phyloP scores from a whole-genome alignment of 2,888 invertebrate species.

The Campopleginae sp. region DNA sequence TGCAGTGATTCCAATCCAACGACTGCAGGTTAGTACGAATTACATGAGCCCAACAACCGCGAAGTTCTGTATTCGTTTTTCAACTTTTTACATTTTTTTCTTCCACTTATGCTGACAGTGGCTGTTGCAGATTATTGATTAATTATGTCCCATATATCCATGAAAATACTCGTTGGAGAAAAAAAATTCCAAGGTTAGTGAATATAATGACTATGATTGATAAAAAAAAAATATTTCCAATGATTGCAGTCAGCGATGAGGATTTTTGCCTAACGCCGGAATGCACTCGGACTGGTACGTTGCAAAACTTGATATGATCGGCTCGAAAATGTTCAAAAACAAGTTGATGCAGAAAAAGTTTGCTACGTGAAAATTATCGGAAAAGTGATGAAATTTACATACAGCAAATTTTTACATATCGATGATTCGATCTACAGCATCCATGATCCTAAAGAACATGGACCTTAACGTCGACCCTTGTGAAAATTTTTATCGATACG shows the following conservation, averaged over 20 bases:
- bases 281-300: not conserved
- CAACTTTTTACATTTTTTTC: not conserved
- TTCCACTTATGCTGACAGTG: not conserved
- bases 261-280: not conserved
- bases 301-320: not conserved
- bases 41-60: not conserved
- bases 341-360: not conserved
- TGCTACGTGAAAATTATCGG: not conserved
- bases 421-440: conserved; percentile 84
- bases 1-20: not conserved
- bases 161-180: not conserved
- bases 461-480: conserved; percentile 89
- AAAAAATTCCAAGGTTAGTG: not conserved
- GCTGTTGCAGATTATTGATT: too few species aligned
- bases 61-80: not conserved
- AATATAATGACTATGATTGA: not conserved
- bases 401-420: not conserved
- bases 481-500: conserved; percentile 87
- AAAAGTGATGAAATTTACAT: not conserved
- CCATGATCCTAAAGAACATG: conserved; percentile 88
- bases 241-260: not conserved
- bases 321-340: not conserved
- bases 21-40: not conserved
- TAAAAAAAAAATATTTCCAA: not conserved
- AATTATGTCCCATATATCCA: too few species aligned